Percentiles rank a stretch among this genome's conserved stretches.
phyloP scores from a whole-genome alignment of 2,113 vertebrate genomes.

The Periophthalmus modestus region DNA sequence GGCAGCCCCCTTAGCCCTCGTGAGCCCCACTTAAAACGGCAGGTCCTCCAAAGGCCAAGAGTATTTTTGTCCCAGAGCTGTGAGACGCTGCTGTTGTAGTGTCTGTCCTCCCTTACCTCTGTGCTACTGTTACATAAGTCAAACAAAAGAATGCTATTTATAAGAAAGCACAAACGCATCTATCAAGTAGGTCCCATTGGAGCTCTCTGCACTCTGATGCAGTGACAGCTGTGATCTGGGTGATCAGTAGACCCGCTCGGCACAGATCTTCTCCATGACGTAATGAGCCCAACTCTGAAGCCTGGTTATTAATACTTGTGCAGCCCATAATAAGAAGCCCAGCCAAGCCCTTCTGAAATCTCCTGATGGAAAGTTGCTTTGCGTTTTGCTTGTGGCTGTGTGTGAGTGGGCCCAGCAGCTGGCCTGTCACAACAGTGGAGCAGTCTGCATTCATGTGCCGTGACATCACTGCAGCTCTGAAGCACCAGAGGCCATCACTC shows the following conservation, averaged over 20 bases:
- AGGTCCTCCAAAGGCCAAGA: conserved; percentile 63
- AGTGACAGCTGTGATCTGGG: neutral
- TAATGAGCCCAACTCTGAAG: conserved; percentile 20
- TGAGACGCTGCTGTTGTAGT: conserved; percentile 14
- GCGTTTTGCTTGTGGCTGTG: conserved; percentile 9
- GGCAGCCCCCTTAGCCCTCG: neutral
- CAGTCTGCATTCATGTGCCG: conserved; percentile 47
- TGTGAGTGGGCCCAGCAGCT: conserved; percentile 46
- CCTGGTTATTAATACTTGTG: conserved; percentile 38
- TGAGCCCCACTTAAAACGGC: conserved; percentile 33
- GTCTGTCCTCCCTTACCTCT: neutral
- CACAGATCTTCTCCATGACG: neutral
- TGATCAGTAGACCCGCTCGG: no score
- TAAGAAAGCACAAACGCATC: neutral
- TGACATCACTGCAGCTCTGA: conserved; percentile 42
- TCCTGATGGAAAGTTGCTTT: conserved; percentile 62
- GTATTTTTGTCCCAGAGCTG: conserved; percentile 64
- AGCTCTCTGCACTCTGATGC: neutral
- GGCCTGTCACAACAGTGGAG: conserved; percentile 45
- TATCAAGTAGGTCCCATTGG: neutral
- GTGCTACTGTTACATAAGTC: neutral
- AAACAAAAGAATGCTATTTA: neutral
- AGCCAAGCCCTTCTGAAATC: conserved; percentile 38
- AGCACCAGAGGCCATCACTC: neutral
- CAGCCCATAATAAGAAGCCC: conserved; percentile 17